Evolutionary conservation across 2,888 invertebrate species (phyloP).

Genomic region (Biston stratarius): DNA sequence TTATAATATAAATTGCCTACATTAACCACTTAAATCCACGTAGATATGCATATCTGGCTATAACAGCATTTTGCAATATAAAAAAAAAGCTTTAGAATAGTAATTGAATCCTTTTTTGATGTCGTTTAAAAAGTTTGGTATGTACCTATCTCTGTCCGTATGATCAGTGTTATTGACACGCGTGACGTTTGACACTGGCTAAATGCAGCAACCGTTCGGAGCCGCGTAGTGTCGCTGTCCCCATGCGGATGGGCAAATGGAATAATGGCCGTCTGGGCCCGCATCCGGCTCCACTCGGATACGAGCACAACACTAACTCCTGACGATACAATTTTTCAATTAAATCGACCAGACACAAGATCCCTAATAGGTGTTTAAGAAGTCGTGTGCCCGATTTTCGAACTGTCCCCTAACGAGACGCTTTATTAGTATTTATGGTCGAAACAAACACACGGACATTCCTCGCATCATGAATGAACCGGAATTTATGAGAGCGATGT

Average conservation of each 20-base stretch:
- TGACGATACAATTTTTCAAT: slow-evolving; percentile 86
- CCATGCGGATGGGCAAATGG: slow-evolving; percentile 86
- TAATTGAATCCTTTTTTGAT: not conserved
- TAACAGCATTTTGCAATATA: too few species aligned
- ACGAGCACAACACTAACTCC: slow-evolving; percentile 77
- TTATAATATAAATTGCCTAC: too few species aligned
- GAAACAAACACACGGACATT: slow-evolving; percentile 72
- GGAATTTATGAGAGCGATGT: slow-evolving; percentile 79
- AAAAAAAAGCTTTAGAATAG: not conserved
- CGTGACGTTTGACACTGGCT: slow-evolving; percentile 46
- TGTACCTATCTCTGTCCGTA: not conserved
- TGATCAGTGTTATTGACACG: slow-evolving; percentile 79
- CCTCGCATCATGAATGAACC: slow-evolving; percentile 76
- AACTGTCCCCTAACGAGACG: slow-evolving; percentile 83
- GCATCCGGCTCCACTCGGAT: slow-evolving; percentile 84
- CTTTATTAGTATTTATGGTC: slow-evolving; percentile 85
- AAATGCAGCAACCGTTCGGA: slow-evolving; percentile 3
- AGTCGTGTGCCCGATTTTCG: slow-evolving; percentile 86
- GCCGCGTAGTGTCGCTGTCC: slow-evolving; percentile 58
- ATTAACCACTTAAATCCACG: too few species aligned
- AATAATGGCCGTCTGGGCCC: slow-evolving; percentile 86
- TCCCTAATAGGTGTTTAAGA: slow-evolving; percentile 86
- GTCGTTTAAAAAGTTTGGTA: not conserved
- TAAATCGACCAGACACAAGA: slow-evolving; percentile 85
- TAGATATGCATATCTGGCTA: too few species aligned